Percentiles rank a stretch among this genome's conserved stretches.
phyloP scores from a whole-genome alignment of 1,140 invertebrate genomes.

The Ephestia elutella region DNA sequence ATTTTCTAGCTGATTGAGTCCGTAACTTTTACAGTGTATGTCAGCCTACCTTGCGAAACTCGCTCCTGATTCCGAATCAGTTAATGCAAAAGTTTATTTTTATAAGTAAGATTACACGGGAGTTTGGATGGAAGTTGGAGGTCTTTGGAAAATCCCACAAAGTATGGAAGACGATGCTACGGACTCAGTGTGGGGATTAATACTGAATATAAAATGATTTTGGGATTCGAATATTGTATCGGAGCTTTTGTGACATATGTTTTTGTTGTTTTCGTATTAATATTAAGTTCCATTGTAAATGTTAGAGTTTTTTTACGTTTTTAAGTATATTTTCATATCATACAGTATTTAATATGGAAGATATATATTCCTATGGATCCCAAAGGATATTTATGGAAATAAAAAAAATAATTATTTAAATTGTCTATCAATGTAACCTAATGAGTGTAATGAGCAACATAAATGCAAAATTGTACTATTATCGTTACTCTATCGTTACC shows the following conservation, averaged over 20 bases:
- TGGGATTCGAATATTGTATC: conserved; percentile 16
- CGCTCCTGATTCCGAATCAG: conserved; percentile 69
- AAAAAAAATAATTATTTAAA: too few species aligned
- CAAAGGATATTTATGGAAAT: too few species aligned
- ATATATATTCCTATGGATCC: too few species aligned
- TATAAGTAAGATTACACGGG: conserved; percentile 75
- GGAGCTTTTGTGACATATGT: conserved; percentile 12
- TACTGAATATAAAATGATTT: conserved; percentile 67
- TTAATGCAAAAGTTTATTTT: conserved; percentile 77
- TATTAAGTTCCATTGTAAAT: not conserved
- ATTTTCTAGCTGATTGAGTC: conserved; percentile 66
- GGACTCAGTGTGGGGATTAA: conserved; percentile 58
- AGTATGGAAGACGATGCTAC: conserved; percentile 55
- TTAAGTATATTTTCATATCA: too few species aligned
- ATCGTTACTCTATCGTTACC: too few species aligned
- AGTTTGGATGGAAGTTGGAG: conserved; percentile 63
- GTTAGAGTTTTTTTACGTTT: not conserved
- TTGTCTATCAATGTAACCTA: too few species aligned
- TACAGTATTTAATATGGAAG: too few species aligned
- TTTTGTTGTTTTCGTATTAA: conserved; percentile 17
- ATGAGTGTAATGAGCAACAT: too few species aligned
- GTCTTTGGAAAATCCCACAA: conserved; percentile 64
- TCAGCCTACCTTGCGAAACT: conserved; percentile 57
- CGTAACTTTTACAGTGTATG: conserved; percentile 47
- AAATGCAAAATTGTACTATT: too few species aligned